Evolutionary conservation across 2,113 vertebrate species (phyloP).

Genomic region (Leucopternis melanops): DNA sequence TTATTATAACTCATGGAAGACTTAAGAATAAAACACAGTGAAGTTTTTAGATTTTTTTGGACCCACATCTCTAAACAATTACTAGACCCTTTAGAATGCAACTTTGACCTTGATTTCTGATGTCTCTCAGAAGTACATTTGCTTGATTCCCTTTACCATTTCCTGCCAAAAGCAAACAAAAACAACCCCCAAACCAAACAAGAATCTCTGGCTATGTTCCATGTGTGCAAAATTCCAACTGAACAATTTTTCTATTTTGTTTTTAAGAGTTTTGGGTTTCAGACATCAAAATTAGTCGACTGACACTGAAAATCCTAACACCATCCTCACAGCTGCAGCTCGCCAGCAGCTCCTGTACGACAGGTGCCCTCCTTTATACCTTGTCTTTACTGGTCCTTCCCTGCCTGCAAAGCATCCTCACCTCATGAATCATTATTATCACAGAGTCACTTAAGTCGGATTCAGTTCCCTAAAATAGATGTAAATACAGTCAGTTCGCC

Average conservation of each 20-base stretch:
- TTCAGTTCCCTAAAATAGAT: slow-evolving; percentile 46
- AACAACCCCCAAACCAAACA: slow-evolving; percentile 52
- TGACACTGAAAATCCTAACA: not conserved
- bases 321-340: not conserved
- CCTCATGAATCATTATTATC: not conserved
- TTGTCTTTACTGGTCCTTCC: not conserved
- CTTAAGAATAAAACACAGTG: not conserved
- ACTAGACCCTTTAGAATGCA: not conserved
- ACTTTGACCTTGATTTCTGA: not conserved
- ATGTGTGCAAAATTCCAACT: not conserved
- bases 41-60: not conserved
- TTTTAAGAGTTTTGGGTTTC: not conserved
- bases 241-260: not conserved
- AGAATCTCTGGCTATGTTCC: not conserved
- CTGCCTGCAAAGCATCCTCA: not conserved
- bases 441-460: slow-evolving; percentile 12
- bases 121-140: not conserved
- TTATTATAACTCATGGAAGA: not conserved
- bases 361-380: not conserved
- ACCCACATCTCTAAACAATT: not conserved
- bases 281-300: not conserved
- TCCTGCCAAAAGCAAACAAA: slow-evolving; percentile 48
- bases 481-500: not conserved
- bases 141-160: not conserved
- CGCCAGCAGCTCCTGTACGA: not conserved